Percentiles rank a stretch among this genome's conserved stretches.
Evolutionary conservation across 2,797 vertebrate genomes (phyloP).

Genomic region (Staurois parvus): DNA sequence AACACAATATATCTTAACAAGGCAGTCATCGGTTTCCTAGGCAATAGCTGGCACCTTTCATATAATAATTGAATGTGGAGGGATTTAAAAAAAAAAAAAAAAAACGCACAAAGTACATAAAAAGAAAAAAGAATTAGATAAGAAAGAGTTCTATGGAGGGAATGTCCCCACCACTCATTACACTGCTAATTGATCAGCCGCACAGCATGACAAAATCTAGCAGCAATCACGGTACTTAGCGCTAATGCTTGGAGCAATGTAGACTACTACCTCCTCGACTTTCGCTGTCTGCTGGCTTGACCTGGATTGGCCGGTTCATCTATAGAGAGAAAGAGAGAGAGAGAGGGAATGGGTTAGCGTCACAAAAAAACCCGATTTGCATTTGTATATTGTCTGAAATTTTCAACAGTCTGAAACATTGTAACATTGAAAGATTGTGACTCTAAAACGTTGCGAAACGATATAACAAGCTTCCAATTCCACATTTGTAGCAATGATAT

Average conservation of each 20-base stretch:
- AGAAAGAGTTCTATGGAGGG: constrained; percentile 70
- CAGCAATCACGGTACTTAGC: constrained; percentile 73
- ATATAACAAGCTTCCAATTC: no score
- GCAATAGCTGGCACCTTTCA: constrained; percentile 71
- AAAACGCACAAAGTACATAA: constrained; percentile 68
- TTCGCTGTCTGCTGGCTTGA: constrained; percentile 99
- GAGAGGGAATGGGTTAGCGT: neutral
- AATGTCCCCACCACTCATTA: constrained; percentile 74
- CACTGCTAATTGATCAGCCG: constrained; percentile 73
- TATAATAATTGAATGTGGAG: constrained; percentile 77
- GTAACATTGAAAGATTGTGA: no score
- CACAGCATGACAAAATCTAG: constrained; percentile 70
- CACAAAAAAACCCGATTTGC: neutral
- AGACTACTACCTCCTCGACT: constrained; percentile 94
- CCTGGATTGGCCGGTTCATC: constrained; percentile 99
- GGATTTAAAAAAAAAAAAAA: constrained; percentile 7
- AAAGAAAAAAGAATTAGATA: constrained; percentile 73
- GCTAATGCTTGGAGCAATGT: constrained; percentile 72
- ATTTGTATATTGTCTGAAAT: neutral
- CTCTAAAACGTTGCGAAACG: no score
- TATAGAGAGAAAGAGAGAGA: constrained; percentile 77
- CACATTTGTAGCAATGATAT: no score
- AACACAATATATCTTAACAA: constrained; percentile 64
- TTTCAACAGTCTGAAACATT: neutral
- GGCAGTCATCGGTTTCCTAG: constrained; percentile 73